A percentile compares a stretch with the other conserved stretches of the same genome.
Evolutionary conservation across 1,140 invertebrate genomes (phyloP).

Genomic region (Macrobrachium nipponense): DNA sequence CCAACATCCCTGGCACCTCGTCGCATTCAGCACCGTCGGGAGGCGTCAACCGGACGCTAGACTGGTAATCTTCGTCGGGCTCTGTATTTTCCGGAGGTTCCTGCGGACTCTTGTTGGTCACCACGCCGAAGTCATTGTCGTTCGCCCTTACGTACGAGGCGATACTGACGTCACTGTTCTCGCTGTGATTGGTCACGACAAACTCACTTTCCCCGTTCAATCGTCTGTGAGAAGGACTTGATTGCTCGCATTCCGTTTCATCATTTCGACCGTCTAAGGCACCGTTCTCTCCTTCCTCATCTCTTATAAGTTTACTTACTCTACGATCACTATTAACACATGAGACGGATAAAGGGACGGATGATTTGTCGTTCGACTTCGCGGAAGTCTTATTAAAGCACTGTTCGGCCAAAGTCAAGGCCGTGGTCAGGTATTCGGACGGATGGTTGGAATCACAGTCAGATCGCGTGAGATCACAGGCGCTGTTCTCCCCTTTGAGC

Average conservation of each 20-base stretch:
- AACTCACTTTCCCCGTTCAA: too few species aligned
- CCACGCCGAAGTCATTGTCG: too few species aligned
- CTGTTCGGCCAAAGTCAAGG: not conserved
- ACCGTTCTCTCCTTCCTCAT: too few species aligned
- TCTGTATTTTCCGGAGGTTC: not conserved
- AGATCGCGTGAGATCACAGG: not conserved
- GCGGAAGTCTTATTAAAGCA: not conserved
- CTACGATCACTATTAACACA: too few species aligned
- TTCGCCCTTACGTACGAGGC: not conserved
- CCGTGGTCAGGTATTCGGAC: conserved; percentile 9
- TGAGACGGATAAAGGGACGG: too few species aligned
- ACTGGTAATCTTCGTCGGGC: not conserved
- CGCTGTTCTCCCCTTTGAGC: conserved; percentile 25
- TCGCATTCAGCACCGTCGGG: not conserved
- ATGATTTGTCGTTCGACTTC: too few species aligned
- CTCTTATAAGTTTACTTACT: too few species aligned
- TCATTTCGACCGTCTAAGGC: too few species aligned
- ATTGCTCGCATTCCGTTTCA: too few species aligned
- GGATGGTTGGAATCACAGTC: conserved; percentile 2
- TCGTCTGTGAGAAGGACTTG: too few species aligned
- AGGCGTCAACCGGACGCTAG: not conserved
- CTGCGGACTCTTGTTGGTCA: not conserved
- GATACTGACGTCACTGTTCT: not conserved
- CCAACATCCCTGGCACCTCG: conserved; percentile 10
- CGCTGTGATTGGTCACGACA: not conserved